phyloP scores from a whole-genome alignment of 1,140 invertebrate species.

The Linepithema humile region DNA sequence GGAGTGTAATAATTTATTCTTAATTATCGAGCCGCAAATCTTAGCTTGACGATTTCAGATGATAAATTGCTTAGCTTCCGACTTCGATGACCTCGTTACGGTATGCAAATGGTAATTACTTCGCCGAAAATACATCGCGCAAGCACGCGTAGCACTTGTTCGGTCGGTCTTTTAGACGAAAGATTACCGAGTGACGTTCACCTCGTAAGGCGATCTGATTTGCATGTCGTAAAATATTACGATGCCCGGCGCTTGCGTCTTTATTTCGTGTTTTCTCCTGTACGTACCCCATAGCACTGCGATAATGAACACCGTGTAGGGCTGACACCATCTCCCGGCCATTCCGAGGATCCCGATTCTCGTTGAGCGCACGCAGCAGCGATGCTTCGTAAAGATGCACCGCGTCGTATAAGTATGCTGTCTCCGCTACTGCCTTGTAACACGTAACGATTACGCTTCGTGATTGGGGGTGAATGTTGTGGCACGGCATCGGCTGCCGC shows the following conservation, averaged over 20 bases:
- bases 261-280: neutral
- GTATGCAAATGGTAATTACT: conserved; percentile 51
- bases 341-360: conserved; percentile 88
- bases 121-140: conserved; percentile 34
- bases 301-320: conserved; percentile 91
- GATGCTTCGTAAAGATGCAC: conserved; percentile 93
- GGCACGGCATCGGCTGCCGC: no score
- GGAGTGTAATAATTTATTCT: neutral
- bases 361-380: conserved; percentile 88
- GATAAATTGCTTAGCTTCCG: conserved; percentile 32
- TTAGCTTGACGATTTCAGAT: neutral
- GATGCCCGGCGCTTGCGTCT: neutral
- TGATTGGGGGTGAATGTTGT: neutral
- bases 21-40: neutral
- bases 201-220: neutral
- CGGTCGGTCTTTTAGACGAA: neutral
- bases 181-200: neutral
- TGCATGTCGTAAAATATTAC: conserved; percentile 36
- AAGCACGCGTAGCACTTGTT: neutral
- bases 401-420: conserved; percentile 96
- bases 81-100: neutral
- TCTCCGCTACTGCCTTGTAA: conserved; percentile 90
- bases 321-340: conserved; percentile 89
- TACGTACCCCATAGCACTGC: conserved; percentile 93
- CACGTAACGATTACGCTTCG: conserved; percentile 58